phyloP scores from a whole-genome alignment of 2,888 invertebrate genomes.

The Meghimatium bilineatum region DNA sequence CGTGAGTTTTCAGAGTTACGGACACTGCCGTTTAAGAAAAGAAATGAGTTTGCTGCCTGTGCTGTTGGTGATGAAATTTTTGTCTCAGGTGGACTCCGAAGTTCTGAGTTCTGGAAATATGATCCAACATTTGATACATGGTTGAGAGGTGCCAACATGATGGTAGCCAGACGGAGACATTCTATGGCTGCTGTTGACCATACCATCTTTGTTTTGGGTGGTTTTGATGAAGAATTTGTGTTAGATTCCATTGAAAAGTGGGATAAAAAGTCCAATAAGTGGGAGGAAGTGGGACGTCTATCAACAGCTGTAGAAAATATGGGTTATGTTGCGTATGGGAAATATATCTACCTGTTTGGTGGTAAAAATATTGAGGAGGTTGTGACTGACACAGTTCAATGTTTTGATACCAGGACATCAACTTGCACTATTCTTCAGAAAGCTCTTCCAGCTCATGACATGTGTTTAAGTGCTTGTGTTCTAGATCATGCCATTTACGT shows the following conservation, averaged over 20 bases:
- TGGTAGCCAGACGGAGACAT: constrained; percentile 68
- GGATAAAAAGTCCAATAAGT: constrained; percentile 64
- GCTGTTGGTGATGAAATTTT: constrained; percentile 70
- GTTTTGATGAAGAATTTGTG: constrained; percentile 71
- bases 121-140: constrained; percentile 70
- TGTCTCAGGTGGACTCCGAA: constrained; percentile 70
- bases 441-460: constrained; percentile 68
- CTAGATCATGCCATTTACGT: constrained; percentile 68
- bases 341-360: constrained; percentile 69
- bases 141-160: constrained; percentile 66
- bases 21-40: constrained; percentile 69
- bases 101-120: constrained; percentile 73
- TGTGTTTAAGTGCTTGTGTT: constrained; percentile 70
- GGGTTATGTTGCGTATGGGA: constrained; percentile 69
- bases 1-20: constrained; percentile 65
- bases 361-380: constrained; percentile 72
- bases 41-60: constrained; percentile 71
- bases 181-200: constrained; percentile 72
- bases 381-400: constrained; percentile 71
- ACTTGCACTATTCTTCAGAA: constrained; percentile 61
- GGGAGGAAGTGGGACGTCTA: constrained; percentile 65
- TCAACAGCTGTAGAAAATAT: constrained; percentile 71
- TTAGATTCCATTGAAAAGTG: constrained; percentile 69
- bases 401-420: constrained; percentile 65
- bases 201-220: constrained; percentile 69